Conservation (phyloP, 1,140 invertebrate genomes). For the Bombus sibiricus region DNA sequence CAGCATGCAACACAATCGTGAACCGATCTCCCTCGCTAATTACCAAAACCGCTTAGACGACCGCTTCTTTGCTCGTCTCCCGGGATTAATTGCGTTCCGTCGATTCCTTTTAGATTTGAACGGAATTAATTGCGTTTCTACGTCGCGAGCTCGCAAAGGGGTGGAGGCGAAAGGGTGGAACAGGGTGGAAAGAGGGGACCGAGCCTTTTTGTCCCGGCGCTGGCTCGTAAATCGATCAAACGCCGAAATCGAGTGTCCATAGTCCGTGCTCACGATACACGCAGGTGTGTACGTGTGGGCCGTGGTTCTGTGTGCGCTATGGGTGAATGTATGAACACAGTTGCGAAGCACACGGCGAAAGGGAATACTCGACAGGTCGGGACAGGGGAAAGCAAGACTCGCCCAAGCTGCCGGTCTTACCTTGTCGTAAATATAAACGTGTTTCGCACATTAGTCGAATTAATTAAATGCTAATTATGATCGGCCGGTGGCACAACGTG, state of each 20-base stretch:
- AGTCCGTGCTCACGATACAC: constrained; percentile 55
- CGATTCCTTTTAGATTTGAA: constrained; percentile 60
- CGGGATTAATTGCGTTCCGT: constrained; percentile 63
- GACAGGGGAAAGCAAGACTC: constrained; percentile 35
- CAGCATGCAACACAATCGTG: constrained; percentile 32
- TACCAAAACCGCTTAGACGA: constrained; percentile 60
- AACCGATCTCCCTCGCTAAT: constrained; percentile 56
- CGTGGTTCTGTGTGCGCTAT: neutral
- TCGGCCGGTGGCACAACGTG: constrained; percentile 59
- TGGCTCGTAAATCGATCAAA: constrained; percentile 74
- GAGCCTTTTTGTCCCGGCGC: constrained; percentile 56
- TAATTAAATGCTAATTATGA: constrained; percentile 78
- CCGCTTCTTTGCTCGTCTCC: constrained; percentile 52
- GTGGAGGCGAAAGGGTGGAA: neutral
- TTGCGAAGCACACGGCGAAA: constrained; percentile 12
- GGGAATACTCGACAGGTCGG: constrained; percentile 17
- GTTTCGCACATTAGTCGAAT: constrained; percentile 75
- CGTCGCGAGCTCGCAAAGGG: constrained; percentile 41
- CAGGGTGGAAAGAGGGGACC: neutral
- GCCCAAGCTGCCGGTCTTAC: constrained; percentile 41
- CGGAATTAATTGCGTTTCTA: constrained; percentile 67
- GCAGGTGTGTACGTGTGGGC: neutral
- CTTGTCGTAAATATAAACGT: constrained; percentile 71
- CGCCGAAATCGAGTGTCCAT: constrained; percentile 65
- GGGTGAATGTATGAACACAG: neutral